phyloP scores from a whole-genome alignment of 1,140 invertebrate genomes.

The Scaptodrosophila lebanonensis region DNA sequence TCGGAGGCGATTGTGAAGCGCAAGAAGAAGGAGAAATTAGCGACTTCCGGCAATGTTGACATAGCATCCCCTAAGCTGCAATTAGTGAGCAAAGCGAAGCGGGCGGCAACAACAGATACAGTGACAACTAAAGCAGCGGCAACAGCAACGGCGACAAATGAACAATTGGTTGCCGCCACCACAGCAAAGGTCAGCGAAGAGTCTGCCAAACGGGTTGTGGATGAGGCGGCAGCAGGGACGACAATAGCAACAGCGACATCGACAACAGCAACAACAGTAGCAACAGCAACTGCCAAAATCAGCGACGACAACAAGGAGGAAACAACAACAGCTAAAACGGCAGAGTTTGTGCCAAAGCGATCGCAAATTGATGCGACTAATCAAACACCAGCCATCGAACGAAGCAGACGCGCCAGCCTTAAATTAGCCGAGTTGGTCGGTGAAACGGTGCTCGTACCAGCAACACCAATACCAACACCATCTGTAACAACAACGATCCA shows the following conservation, averaged over 20 bases:
- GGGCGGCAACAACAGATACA: constrained; percentile 10
- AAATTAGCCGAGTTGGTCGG: constrained; percentile 58
- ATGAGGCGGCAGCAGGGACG: constrained; percentile 28
- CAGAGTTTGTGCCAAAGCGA: constrained; percentile 21
- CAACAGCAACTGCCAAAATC: constrained; percentile 52
- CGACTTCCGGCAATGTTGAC: constrained; percentile 34
- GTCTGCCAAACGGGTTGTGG: constrained; percentile 15
- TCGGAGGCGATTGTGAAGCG: constrained; percentile 67
- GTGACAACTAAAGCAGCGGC: constrained; percentile 15
- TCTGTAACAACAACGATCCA: constrained; percentile 5
- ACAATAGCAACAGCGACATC: constrained; percentile 29
- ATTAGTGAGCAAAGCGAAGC: too few species aligned
- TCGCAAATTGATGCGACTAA: constrained; percentile 48
- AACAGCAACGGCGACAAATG: constrained; percentile 19
- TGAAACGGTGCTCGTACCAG: constrained; percentile 54
- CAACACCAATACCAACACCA: constrained; percentile 11
- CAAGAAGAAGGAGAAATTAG: constrained; percentile 67
- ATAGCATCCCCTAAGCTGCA: background rate
- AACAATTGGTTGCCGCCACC: constrained; percentile 38
- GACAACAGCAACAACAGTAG: constrained; percentile 42
- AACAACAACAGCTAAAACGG: constrained; percentile 12
- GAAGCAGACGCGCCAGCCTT: constrained; percentile 49
- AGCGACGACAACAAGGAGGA: constrained; percentile 21
- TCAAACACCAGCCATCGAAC: constrained; percentile 46
- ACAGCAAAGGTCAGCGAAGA: constrained; percentile 55